Base-by-base conservation (phyloP, 2,797 vertebrate species). In the Tadarida brasiliensis region DNA sequence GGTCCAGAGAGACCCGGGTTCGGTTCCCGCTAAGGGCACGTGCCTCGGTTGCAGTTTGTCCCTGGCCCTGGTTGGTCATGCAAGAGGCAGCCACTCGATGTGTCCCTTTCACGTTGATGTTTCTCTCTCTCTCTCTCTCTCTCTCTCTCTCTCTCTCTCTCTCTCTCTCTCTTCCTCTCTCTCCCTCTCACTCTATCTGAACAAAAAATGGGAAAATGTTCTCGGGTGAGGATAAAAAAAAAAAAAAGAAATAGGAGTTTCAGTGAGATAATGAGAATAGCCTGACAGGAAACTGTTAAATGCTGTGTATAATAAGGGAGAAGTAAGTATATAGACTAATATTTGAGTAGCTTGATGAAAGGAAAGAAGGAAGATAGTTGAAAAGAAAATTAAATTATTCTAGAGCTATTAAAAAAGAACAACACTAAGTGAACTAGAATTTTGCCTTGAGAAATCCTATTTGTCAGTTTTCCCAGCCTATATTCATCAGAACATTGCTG, bases 231-330 rank as follows among this genome's bases (percentile, higher is more conserved):
- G n/a, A n/a, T n/a, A n/a, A n/a, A n/a, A n/a, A n/a, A n/a, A n/a
- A n/a, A n/a, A n/a, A n/a, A n/a, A n/a, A n/a, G 35, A 81, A 87
- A 70, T 81, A 56, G 24, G 30, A 33, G 26, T 91, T 94, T 93
- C 54, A 85, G 47, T 93, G n/a, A 39, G 68, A 65, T 81, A 19
- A 24, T 73, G 12, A 80, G 68, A 78, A 17, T 56, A 93, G 22
- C 24, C 4, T 78, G 11, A 30, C 28, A 84, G 14, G 19, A 39
- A 91, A 91, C 35, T 16, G 7, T 49, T 80, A 63, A 82, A 78
- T 84, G 44, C 22, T 63, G 10, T 68, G 19, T 22, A 78, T 77
- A 90, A 54, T 70, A 24, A 56, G 22, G 44, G 86, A 82, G 67
- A 87, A n/a, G 26, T 67, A 16, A 78, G 35, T 65, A 59, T 80